Evolutionary conservation across 1,140 invertebrate genomes (phyloP).

Genomic region (Philopotamus ludificatus): DNA sequence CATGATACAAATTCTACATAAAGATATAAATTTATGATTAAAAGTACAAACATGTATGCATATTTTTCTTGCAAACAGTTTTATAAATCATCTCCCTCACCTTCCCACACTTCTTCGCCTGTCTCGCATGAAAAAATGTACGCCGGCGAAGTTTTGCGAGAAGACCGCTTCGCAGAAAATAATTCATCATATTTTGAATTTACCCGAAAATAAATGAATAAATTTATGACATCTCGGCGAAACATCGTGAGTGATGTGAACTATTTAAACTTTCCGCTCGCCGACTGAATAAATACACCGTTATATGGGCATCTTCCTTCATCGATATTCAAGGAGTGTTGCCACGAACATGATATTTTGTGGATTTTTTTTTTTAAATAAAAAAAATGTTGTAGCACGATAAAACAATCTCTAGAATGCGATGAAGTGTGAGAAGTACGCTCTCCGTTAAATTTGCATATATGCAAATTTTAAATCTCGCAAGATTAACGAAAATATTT

Average conservation of each 20-base stretch:
- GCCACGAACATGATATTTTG: no score
- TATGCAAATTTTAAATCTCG: not conserved
- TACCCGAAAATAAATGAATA: constrained; percentile 6
- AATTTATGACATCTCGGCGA: constrained; percentile 14
- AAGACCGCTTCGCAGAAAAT: constrained; percentile 1
- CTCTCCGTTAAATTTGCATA: no score
- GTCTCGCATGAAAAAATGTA: no score
- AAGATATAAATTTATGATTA: no score
- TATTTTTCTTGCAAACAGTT: no score
- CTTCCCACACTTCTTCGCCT: constrained; percentile 1
- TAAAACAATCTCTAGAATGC: no score
- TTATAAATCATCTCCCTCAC: not conserved
- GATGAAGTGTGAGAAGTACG: no score
- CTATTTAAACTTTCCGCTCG: constrained; percentile 10
- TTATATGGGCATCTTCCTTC: not conserved
- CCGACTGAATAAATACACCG: not conserved
- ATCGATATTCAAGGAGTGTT: not conserved
- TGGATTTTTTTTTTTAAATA: no score
- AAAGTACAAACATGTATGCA: no score
- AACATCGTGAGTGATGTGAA: constrained; percentile 16
- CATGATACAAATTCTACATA: no score
- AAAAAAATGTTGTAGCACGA: no score
- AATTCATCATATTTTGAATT: constrained; percentile 23
- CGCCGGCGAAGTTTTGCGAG: not conserved
- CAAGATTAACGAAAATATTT: not conserved